Conservation (phyloP, 2,888 invertebrate species). For the Aricia artaxerxes region DNA sequence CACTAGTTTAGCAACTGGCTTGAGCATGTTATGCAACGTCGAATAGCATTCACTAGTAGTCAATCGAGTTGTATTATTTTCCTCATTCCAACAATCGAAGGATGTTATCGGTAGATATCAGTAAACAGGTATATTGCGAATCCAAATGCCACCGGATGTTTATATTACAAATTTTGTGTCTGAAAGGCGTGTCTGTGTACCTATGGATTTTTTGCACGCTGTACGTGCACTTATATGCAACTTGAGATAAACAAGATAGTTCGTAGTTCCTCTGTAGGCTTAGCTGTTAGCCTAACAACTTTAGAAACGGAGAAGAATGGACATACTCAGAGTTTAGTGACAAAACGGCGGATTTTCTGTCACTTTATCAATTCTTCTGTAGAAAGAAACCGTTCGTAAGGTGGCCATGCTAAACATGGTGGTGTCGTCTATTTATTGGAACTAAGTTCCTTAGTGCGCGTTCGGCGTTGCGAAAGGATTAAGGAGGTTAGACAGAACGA, state of each 20-base stretch:
- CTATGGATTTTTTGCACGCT: not conserved
- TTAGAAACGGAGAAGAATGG: no score
- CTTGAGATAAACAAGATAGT: not conserved
- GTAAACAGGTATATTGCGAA: not conserved
- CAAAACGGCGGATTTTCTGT: no score
- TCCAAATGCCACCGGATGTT: conserved; percentile 7
- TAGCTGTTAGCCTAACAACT: no score
- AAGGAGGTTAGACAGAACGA: no score
- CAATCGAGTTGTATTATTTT: not conserved
- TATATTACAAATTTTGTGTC: not conserved
- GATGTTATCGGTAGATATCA: not conserved
- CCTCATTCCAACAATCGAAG: not conserved
- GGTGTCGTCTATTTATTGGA: no score
- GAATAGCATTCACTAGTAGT: not conserved
- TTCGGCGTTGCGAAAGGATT: no score
- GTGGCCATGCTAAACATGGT: no score
- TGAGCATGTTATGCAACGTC: not conserved
- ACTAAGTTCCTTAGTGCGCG: no score
- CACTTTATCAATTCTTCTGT: no score
- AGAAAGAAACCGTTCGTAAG: no score
- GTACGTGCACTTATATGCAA: not conserved
- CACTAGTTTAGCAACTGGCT: not conserved
- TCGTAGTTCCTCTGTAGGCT: no score
- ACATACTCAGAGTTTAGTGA: no score
- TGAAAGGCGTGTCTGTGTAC: not conserved